Base-by-base conservation (phyloP, 2,113 vertebrate genomes). In the Trematomus loennbergii region DNA sequence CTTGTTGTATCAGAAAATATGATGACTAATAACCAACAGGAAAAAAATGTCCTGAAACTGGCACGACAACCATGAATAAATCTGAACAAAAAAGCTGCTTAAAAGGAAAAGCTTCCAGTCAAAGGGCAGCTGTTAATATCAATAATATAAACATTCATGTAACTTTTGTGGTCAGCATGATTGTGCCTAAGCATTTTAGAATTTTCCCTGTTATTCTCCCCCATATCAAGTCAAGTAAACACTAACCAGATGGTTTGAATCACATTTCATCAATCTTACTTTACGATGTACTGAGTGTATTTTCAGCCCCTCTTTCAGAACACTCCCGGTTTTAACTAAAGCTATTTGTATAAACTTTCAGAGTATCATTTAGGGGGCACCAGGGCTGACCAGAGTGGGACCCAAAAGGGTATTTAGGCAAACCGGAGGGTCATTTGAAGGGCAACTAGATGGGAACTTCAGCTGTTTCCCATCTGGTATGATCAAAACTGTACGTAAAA, bases 211-310 rank as follows among this genome's bases (percentile, higher is more conserved):
- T 53, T 59, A 33, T 64, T 55, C 59, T 48, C 40, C 48, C 29
- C n/a, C 49, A 4, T 52, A 46, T 53, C 46, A 13, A 80, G 59
- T 40, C 12, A 15, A 55, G 64, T 69, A 48, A 81, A 78, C 79
- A 68, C 36, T 4, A 58, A 40, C 9, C 89, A 92, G 75, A 73
- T 92, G 90, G 64, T 83, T 85, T 64, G 25, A 81, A 80, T 91
- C 74, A 87, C 62, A 66, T 73, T 17, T 61, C 69, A 73, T 72
- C 45, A 57, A 12, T 36, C 58, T 15, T 46, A 1, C 11, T 55
- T 29, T 67, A 40, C 76, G 61, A 69, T 63, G 25, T 77, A 62
- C 55, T 17, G 17, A 46, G 55, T 58, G 18, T 65, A 62, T 50
- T 75, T 65, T 43, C 68, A 78, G 53, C 20, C 50, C 68, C 54